phyloP scores from a whole-genome alignment of 1,140 invertebrate genomes.

The Rhopalosiphum padi region DNA sequence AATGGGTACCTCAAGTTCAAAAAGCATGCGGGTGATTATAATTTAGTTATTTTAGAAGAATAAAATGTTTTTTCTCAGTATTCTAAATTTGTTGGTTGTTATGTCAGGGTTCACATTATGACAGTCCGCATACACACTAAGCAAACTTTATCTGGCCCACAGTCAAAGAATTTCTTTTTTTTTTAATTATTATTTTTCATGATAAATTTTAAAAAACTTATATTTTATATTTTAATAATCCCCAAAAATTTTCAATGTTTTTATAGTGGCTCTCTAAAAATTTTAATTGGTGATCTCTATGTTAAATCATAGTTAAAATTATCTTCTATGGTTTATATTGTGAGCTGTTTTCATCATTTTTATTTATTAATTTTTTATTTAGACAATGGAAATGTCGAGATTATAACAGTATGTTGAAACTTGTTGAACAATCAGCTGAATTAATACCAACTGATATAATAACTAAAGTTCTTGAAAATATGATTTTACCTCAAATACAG shows the following conservation, averaged over 20 bases:
- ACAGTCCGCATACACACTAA: not conserved
- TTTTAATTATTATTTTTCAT: too few species aligned
- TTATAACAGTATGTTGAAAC: slow-evolving; percentile 76
- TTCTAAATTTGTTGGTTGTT: not conserved
- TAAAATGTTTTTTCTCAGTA: not conserved
- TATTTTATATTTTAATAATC: not conserved
- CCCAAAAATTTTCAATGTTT: not conserved
- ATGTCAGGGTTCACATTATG: not conserved
- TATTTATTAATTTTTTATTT: slow-evolving; percentile 18
- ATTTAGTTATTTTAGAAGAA: not conserved
- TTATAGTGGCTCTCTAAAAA: not conserved
- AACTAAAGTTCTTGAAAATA: slow-evolving; percentile 81
- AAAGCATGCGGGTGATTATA: slow-evolving; percentile 71
- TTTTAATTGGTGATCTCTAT: not conserved
- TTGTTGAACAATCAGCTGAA: slow-evolving; percentile 83
- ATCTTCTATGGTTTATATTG: not conserved
- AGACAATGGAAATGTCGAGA: slow-evolving; percentile 77
- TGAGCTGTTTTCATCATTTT: not conserved
- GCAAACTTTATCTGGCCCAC: not conserved
- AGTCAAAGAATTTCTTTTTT: not conserved
- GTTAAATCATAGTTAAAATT: not conserved
- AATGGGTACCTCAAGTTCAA: slow-evolving; percentile 84
- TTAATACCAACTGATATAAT: slow-evolving; percentile 84
- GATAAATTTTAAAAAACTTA: not conserved
- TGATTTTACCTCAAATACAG: slow-evolving; percentile 81